Evolutionary conservation across 2,797 vertebrate species (phyloP).

Genomic region (Alosa sapidissima): DNA sequence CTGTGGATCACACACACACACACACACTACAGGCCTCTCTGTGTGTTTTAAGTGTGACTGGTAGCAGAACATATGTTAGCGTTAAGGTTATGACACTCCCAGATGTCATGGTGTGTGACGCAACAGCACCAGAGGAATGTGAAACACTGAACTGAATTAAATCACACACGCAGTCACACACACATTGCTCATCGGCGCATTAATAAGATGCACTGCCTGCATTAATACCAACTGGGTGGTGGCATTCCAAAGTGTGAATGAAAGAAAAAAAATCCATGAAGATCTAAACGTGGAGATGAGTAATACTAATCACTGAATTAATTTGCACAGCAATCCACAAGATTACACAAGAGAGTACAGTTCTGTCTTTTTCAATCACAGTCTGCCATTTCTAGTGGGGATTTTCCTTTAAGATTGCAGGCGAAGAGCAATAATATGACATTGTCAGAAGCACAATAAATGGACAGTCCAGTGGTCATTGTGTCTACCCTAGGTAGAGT

Average conservation of each 20-base stretch:
- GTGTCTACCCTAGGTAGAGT: too few relatives aligned
- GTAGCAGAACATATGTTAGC: background rate
- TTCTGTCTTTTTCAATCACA: too few relatives aligned
- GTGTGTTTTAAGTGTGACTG: background rate
- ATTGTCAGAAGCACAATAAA: background rate
- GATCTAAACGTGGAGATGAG: constrained; percentile 7
- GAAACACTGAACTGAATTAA: background rate
- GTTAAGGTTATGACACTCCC: background rate
- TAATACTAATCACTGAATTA: background rate
- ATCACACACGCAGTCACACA: background rate
- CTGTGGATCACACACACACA: too few relatives aligned
- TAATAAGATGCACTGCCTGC: background rate
- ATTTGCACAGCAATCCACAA: constrained; percentile 16
- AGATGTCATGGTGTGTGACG: constrained; percentile 4
- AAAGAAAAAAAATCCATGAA: background rate
- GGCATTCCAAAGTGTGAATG: constrained; percentile 1
- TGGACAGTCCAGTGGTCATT: background rate
- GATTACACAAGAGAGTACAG: background rate
- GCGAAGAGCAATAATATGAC: background rate
- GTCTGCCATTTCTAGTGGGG: background rate
- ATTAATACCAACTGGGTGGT: background rate
- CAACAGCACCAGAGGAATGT: background rate
- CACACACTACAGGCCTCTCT: too few relatives aligned
- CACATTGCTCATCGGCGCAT: background rate
- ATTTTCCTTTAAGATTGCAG: background rate